phyloP scores from a whole-genome alignment of 2,797 vertebrate genomes.

The Triplophysa bombifrons region DNA sequence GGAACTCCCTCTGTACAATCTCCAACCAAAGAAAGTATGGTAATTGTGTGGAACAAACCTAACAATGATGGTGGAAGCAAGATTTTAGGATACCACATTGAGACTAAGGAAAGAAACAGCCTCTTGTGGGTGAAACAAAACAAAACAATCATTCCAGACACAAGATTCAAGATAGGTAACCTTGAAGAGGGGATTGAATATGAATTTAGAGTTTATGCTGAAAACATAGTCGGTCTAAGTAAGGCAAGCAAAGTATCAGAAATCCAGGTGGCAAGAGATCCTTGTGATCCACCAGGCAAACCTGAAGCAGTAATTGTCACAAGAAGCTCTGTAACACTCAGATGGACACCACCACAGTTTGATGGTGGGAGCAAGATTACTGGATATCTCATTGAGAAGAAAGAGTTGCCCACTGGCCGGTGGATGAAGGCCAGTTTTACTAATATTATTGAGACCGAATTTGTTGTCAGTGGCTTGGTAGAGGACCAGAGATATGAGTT shows the following conservation, averaged over 20 bases:
- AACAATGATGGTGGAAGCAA: constrained; percentile 94
- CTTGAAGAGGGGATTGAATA: constrained; percentile 98
- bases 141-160: constrained; percentile 91
- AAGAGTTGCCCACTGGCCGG: constrained; percentile 87
- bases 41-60: constrained; percentile 92
- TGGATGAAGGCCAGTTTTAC: constrained; percentile 99
- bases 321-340: constrained; percentile 89
- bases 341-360: constrained; percentile 93
- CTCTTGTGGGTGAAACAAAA: constrained; percentile 96
- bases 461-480: constrained; percentile 89
- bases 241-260: constrained; percentile 92
- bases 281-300: constrained; percentile 92
- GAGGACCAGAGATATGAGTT: constrained; percentile 96
- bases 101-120: constrained; percentile 96
- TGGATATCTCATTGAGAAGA: constrained; percentile 96
- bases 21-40: constrained; percentile 91
- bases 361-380: constrained; percentile 96
- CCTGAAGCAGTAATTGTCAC: constrained; percentile 96
- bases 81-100: constrained; percentile 93
- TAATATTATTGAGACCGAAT: constrained; percentile 91
- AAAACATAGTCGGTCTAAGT: constrained; percentile 95
- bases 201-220: constrained; percentile 95
- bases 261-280: constrained; percentile 91
- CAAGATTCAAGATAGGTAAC: constrained; percentile 87
- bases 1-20: constrained; percentile 86